Percentiles rank a stretch among this genome's conserved stretches.
Evolutionary conservation across 1,140 invertebrate species (phyloP).

Genomic region (Diploscapter pachys): DNA sequence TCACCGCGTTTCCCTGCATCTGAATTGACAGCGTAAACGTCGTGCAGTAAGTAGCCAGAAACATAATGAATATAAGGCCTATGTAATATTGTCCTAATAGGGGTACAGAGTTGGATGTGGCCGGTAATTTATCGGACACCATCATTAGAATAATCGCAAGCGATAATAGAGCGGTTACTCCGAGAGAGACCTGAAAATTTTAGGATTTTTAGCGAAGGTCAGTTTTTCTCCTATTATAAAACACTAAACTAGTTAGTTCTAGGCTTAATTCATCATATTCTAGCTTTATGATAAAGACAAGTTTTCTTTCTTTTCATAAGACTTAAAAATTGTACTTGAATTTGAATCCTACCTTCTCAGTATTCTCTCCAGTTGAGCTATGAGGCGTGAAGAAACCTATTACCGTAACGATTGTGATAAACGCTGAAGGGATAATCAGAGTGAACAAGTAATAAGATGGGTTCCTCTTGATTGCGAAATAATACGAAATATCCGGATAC

Average conservation of each 20-base stretch:
- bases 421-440: conserved; percentile 52
- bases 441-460: conserved; percentile 56
- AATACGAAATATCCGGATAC: conserved; percentile 53
- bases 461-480: conserved; percentile 56
- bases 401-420: conserved; percentile 56
- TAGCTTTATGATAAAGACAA: too few relatives aligned
- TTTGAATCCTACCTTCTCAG: conserved; percentile 45
- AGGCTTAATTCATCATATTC: too few relatives aligned
- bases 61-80: conserved; percentile 52
- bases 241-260: too few relatives aligned
- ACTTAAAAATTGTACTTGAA: conserved; percentile 44
- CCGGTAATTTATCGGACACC: conserved; percentile 45
- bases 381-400: conserved; percentile 57
- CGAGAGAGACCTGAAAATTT: too few relatives aligned
- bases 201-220: too few relatives aligned
- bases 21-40: conserved; percentile 49
- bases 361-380: conserved; percentile 53
- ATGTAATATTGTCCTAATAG: conserved; percentile 45
- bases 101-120: conserved; percentile 43
- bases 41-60: conserved; percentile 52
- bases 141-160: conserved; percentile 39
- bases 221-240: too few relatives aligned
- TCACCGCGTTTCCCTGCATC: conserved; percentile 53
- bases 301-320: conserved; percentile 2
- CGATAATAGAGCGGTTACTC: too few relatives aligned